phyloP scores from a whole-genome alignment of 2,113 vertebrate genomes.

The Guaruba guarouba region DNA sequence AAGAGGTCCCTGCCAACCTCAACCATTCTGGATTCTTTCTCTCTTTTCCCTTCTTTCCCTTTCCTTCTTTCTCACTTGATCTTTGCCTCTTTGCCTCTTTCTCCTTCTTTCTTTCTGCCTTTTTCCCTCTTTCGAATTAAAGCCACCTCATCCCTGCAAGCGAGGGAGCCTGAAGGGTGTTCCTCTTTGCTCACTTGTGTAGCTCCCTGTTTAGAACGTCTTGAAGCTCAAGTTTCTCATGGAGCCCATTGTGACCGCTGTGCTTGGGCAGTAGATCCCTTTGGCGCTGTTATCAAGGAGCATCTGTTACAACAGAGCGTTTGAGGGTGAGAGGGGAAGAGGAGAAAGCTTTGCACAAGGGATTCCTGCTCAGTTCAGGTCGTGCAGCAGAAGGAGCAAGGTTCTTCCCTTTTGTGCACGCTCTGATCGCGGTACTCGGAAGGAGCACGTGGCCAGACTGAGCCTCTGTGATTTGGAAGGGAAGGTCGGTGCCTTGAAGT shows the following conservation, averaged over 20 bases:
- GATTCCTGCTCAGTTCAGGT: not conserved
- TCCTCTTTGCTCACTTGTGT: not conserved
- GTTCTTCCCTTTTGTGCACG: rapidly evolving
- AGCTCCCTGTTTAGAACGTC: not conserved
- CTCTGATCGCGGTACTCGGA: rapidly evolving
- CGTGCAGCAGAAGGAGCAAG: not conserved
- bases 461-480: not conserved
- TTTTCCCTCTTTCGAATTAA: not conserved
- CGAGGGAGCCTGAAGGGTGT: not conserved
- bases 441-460: not conserved
- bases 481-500: not conserved
- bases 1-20: not conserved
- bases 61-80: not conserved
- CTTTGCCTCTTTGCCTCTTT: not conserved
- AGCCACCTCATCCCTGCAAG: not conserved
- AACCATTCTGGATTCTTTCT: not conserved
- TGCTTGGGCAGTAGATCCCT: not conserved
- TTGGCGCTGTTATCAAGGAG: not conserved
- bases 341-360: not conserved
- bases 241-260: not conserved
- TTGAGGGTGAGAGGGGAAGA: not conserved
- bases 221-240: rapidly evolving
- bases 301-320: rapidly evolving
- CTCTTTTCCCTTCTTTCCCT: not conserved
- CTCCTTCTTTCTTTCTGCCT: too few relatives aligned